Base-by-base conservation (phyloP, 2,888 invertebrate species). In the Limenitis camilla region DNA sequence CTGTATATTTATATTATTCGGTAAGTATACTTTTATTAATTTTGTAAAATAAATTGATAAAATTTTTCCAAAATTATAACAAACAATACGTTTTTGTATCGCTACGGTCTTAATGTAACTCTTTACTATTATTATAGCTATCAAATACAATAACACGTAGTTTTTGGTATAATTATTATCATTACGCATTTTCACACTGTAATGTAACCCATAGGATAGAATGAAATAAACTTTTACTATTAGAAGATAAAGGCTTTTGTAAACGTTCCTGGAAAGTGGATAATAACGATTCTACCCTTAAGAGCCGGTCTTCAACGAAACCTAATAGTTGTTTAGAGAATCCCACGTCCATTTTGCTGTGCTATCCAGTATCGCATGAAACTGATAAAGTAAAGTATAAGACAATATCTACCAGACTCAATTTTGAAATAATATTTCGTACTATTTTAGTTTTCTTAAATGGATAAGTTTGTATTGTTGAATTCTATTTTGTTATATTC, bases 1-100 rank as follows among this genome's bases (percentile, higher is more conserved):
- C 76, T 85, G 80, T 72, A 76, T 85, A 68, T 81, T 85, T 63
- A 71, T 85, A 74, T 78, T 85, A 74, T 82, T 85, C 69, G 85
- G 85, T 85, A 63, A 85, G 84, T 78, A 48, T 38, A 55, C 9
- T 39, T 44, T 29, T n/a, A 39, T 6, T 6, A 7, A 8, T 39
- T 9, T 39, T 10, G 2, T 1, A 1, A 11, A 38, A 7, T 6
- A 32, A 38, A 8, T 27, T 5, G 27, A 6, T 19, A 36, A 30
- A 10, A n/a, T 31, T 33, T 35, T 28, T 6, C 1, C 10, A 38
- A 36, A 11, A 19, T 35, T 49, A 36, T 41, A 27, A 31, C 5
- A 41, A n/a, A 10, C 6, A 30, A 10, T 30, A 41, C 7, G 10
- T 10, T 30, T 41, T 41, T 11, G n/a, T n/a, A n/a, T n/a, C n/a